Evolutionary conservation across 2,888 invertebrate genomes (phyloP).

Genomic region (Latrodectus hesperus): DNA sequence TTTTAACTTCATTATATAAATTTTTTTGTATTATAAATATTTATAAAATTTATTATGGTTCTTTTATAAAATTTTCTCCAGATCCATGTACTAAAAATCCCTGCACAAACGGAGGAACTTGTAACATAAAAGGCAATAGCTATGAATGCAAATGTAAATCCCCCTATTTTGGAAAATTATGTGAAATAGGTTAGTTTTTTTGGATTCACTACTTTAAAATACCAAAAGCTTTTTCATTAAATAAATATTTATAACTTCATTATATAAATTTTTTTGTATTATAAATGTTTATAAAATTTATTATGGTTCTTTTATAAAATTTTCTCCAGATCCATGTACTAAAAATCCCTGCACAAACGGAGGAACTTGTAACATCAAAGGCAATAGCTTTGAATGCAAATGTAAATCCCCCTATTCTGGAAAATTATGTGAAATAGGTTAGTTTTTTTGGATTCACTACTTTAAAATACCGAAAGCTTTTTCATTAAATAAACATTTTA

Average conservation of each 20-base stretch:
- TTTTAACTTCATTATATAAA: too few relatives aligned
- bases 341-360: conserved; percentile 39
- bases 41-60: too few relatives aligned
- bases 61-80: neutral
- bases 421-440: conserved; percentile 21
- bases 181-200: neutral
- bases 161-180: neutral
- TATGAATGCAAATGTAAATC: neutral
- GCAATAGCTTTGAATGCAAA: neutral
- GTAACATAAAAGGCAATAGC: neutral
- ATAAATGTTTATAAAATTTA: too few relatives aligned
- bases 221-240: too few relatives aligned
- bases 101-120: neutral
- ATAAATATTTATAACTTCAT: too few relatives aligned
- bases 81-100: neutral
- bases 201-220: too few relatives aligned
- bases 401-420: conserved; percentile 16
- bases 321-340: conserved; percentile 6
- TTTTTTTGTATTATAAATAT: too few relatives aligned
- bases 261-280: too few relatives aligned
- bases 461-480: too few relatives aligned
- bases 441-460: too few relatives aligned
- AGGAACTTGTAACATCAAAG: conserved; percentile 22
- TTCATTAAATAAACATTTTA: too few relatives aligned
- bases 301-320: too few relatives aligned